These are phyloP conservation scores for Alectoris magna DNA, from an alignment of 2,797 vertebrate genomes.

Conservation along the genomic window DNA sequence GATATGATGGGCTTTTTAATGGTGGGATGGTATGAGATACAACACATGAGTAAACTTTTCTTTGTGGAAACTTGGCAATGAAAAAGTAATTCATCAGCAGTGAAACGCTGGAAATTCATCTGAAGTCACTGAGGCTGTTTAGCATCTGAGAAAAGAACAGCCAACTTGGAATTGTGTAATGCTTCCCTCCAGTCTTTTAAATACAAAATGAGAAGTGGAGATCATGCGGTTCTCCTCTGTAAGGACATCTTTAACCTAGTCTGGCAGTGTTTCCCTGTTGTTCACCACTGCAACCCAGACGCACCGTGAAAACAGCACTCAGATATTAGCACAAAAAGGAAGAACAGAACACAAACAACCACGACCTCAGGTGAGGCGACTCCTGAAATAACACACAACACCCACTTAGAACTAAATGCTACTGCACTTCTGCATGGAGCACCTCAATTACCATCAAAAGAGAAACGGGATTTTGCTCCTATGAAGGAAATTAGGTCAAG, in stretches of 20 bases:
- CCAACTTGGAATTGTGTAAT: neutral
- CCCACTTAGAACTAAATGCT: neutral
- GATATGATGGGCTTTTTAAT: neutral
- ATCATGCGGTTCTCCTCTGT: neutral
- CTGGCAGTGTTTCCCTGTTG: neutral
- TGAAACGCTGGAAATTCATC: neutral
- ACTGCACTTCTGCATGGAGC: neutral
- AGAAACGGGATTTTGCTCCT: neutral
- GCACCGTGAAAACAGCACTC: neutral
- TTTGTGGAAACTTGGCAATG: neutral
- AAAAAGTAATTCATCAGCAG: neutral
- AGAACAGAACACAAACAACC: neutral
- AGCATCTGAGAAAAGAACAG: neutral
- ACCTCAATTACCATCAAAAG: neutral
- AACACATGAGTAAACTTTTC: neutral
- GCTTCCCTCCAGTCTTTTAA: neutral
- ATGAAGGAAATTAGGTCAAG: neutral
- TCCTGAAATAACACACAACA: neutral
- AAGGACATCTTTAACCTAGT: neutral
- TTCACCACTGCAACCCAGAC: neutral
- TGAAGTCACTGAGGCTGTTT: fast-evolving
- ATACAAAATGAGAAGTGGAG: neutral
- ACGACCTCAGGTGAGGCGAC: fast-evolving
- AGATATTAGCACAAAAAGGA: neutral
- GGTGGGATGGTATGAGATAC: neutral